Conservation (phyloP, 2,113 vertebrate genomes). For the Osmerus eperlanus region DNA sequence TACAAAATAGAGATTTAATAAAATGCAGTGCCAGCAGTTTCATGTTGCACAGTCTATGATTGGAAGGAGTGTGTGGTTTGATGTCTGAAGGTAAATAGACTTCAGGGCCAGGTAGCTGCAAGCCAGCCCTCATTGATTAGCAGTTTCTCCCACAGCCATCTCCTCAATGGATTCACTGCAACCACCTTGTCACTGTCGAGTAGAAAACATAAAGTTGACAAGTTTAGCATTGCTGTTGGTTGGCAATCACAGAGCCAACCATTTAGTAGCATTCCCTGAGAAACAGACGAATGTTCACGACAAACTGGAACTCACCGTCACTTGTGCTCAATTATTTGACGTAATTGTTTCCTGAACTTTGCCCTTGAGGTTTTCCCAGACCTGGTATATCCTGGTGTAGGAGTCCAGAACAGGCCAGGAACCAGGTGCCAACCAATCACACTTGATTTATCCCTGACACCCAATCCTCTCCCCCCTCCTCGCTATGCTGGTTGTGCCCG, state of each 20-base stretch:
- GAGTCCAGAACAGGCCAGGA: constrained; percentile 7
- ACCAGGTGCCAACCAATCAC: constrained; percentile 54
- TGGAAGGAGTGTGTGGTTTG: constrained; percentile 14
- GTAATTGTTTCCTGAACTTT: constrained; percentile 78
- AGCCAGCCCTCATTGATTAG: constrained; percentile 40
- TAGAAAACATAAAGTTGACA: constrained; percentile 44
- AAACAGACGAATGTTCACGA: constrained; percentile 50
- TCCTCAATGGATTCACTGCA: constrained; percentile 17
- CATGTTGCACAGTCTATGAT: neutral
- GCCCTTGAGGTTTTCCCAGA: constrained; percentile 56
- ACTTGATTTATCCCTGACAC: constrained; percentile 52
- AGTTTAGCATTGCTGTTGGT: constrained; percentile 41
- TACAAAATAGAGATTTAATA: constrained; percentile 12
- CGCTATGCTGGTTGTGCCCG: constrained; percentile 7
- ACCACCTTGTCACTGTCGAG: constrained; percentile 21
- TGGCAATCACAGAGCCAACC: constrained; percentile 52
- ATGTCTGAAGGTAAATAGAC: constrained; percentile 46
- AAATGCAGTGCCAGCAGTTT: constrained; percentile 40
- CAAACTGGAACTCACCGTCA: constrained; percentile 30
- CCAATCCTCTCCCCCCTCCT: constrained; percentile 19
- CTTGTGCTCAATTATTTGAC: constrained; percentile 54
- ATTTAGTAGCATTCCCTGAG: constrained; percentile 57
- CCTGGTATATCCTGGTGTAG: constrained; percentile 12
- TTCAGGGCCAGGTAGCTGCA: constrained; percentile 45
- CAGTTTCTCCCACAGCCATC: constrained; percentile 17